A percentile compares a stretch with the other conserved stretches of the same genome.
phyloP scores from a whole-genome alignment of 2,797 vertebrate genomes.

The Dendrocincla tyrannina region DNA sequence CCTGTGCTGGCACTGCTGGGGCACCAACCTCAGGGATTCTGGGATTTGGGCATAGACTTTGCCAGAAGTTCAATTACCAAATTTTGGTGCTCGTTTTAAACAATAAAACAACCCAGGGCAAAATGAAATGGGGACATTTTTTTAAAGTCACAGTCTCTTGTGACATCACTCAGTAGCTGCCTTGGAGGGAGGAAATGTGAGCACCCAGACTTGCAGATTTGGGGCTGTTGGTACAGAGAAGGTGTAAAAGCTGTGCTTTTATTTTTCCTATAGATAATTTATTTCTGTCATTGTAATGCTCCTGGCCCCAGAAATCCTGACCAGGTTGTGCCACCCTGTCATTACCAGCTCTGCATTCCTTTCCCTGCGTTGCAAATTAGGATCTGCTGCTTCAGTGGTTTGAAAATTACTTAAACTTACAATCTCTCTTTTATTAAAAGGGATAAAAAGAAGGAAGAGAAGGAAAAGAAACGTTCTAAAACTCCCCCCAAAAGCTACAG shows the following conservation, averaged over 20 bases:
- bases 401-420: not conserved
- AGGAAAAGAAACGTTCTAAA: conserved; percentile 95
- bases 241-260: not conserved
- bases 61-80: not conserved
- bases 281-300: not conserved
- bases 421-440: conserved; percentile 67
- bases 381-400: not conserved
- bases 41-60: not conserved
- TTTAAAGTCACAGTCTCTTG: not conserved
- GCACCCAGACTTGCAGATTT: not conserved
- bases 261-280: not conserved
- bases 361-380: fast-evolving
- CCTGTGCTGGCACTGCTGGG: not conserved
- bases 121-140: not conserved
- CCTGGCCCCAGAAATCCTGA: not conserved
- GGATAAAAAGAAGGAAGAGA: conserved; percentile 96
- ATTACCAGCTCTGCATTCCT: not conserved
- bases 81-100: not conserved
- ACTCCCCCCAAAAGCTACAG: conserved; percentile 99
- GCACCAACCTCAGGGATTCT: not conserved
- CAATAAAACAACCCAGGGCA: not conserved
- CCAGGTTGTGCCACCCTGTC: not conserved
- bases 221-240: not conserved
- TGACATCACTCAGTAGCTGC: not conserved
- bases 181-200: not conserved